Evolutionary conservation across 2,113 vertebrate genomes (phyloP), one percentile per base, ranked within the genome.

Genomic region (Enhydra lutris): DNA sequence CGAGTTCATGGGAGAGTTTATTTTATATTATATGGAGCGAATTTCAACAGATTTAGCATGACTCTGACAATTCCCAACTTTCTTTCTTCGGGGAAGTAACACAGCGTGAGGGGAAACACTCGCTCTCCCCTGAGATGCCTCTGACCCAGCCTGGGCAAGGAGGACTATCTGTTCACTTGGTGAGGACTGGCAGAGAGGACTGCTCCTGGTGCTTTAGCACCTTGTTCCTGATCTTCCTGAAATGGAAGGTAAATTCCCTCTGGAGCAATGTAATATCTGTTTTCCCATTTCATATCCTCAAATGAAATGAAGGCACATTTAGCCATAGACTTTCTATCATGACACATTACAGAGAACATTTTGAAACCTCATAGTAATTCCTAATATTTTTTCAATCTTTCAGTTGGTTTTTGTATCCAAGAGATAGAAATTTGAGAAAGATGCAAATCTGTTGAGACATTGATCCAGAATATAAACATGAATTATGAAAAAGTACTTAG

Each of bases 281-380:
- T 94, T 84, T 69, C 47, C 23, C 24, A 63, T 57, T 94, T 79
- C 29, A 67, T 69, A 89, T 73, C 65, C 50, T 89, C 15, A 21
- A 94, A 87, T 29, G 39, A 67, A 29, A 91, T 74, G 36, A 96
- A 94, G 47, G 57, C 24, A 17, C 6, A 2, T 89, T 96, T 80
- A 89, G 31, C 24, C 31, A 8, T 91, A 76, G 12, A 59, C 23
- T 71, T 34, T 82, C n/a, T 69, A 55, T 82, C 42, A n/a, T 47
- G 59, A 90, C 47, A 47, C 23, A 76, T 71, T 20, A 86, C 78
- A 97, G 89, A 83, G 31, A 85, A 29, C 23, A 36, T 29, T 29
- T 24, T 84, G 34, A 94, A 96, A 89, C 39, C 23, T 83, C 12
- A 86, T 80, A 61, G 76, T 82, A 89, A 69, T 92, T 94, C 65